Evolutionary conservation across 64 coral and sea anemone species (phyloP), one percentile per base, ranked within the genome.

Genomic region (Pachyseris speciosa): DNA sequence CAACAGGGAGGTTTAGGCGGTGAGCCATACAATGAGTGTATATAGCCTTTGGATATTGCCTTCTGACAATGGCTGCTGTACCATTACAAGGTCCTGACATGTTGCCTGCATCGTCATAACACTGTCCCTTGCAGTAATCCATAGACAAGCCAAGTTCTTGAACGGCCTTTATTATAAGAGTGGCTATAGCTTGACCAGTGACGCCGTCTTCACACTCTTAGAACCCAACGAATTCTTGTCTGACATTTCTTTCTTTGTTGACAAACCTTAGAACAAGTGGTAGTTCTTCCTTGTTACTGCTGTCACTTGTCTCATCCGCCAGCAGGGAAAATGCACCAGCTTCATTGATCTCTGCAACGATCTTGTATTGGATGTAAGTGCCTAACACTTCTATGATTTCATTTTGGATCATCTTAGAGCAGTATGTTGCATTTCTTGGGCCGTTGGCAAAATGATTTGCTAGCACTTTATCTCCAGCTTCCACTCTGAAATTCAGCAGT

Each of bases 11-110:
- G 76, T 89, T 94, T 88, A 94, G 83, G 70, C 53, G 81, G 61
- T 86, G 91, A 93, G 91, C 70, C 81, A 77, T 68, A 73, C 79
- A 90, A 85, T 90, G 78, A 89, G 87, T 78, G 71, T 90, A 94
- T 69, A 94, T 90, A 90, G 80, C 87, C 80, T 94, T 94, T 75
- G 78, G 86, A 85, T 94, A 94, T 90, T 85, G 73, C 83, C 78
- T 64, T 48, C 78, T 84, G 52, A 77, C 42, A 75, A 89, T 87
- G 20, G 88, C 43, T 72, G 92, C 75, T 60, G 77, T 60, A 94
- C 75, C 75, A 80, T 80, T 80, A 80, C 75, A 80, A 80, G 75
- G 50, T 80, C 75, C 75, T 80, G 75, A 80, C 75, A 80, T 80
- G 75, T 80, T 80, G 75, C 51, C 50, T 80, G 75, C 75, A 80